Evolutionary conservation across 92 coral and sea anemone species (phyloP).

Genomic region (Zoanthus solanderi): DNA sequence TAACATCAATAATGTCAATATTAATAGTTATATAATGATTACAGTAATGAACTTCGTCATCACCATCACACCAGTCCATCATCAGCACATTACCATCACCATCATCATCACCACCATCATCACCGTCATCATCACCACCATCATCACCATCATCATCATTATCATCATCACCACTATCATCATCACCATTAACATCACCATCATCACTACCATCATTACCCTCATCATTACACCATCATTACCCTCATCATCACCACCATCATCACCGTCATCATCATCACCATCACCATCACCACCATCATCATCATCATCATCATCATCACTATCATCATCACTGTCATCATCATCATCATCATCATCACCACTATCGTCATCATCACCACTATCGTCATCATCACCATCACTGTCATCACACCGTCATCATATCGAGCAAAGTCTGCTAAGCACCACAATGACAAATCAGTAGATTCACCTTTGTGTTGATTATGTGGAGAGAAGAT

Average conservation of each 20-base stretch:
- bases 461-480: too few relatives aligned
- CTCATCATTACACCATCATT: neutral
- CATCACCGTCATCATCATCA: conserved; percentile 7
- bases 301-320: conserved; percentile 8
- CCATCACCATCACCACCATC: neutral
- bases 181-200: neutral
- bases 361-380: neutral
- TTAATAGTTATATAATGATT: too few relatives aligned
- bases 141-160: neutral
- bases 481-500: too few relatives aligned
- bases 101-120: neutral
- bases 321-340: neutral
- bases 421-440: neutral
- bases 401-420: neutral
- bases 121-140: neutral
- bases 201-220: neutral
- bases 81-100: neutral
- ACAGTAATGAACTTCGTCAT: neutral
- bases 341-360: conserved; percentile 8
- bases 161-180: neutral
- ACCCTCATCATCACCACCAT: conserved; percentile 10
- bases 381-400: neutral
- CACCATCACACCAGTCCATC: neutral
- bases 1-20: too few relatives aligned
- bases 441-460: too few relatives aligned